A percentile compares a stretch with the other conserved stretches of the same genome.
phyloP scores from a whole-genome alignment of 2,888 invertebrate species.

The Agriopis marginaria region DNA sequence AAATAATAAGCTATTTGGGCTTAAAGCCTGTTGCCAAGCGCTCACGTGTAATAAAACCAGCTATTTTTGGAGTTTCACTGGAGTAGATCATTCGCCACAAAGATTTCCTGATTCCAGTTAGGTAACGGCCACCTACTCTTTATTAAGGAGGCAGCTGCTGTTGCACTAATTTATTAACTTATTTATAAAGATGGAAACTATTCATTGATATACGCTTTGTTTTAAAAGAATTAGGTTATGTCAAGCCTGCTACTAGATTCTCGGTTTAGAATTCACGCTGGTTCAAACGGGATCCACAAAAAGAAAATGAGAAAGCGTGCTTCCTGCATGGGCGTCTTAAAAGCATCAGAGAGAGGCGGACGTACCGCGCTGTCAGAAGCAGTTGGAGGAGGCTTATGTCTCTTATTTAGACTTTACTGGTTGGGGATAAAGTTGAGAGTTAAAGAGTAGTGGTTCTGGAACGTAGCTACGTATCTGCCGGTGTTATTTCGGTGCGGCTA shows the following conservation, averaged over 20 bases:
- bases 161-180: conserved; percentile 42
- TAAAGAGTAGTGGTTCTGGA: conserved; percentile 13
- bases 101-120: conserved; percentile 59
- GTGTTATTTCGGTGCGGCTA: conserved; percentile 64
- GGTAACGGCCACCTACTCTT: conserved; percentile 28
- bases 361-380: conserved; percentile 11
- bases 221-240: conserved; percentile 50
- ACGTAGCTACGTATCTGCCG: conserved; percentile 44
- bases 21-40: conserved; percentile 52
- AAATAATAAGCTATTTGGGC: conserved; percentile 45
- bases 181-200: conserved; percentile 37
- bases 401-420: conserved; percentile 32
- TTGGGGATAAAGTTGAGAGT: conserved; percentile 29
- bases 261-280: conserved; percentile 45
- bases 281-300: conserved; percentile 51
- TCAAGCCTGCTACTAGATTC: conserved; percentile 39
- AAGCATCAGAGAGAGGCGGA: conserved; percentile 38
- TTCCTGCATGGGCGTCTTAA: conserved; percentile 60
- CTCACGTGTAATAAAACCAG: conserved; percentile 53
- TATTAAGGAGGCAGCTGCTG: conserved; percentile 44
- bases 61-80: conserved; percentile 59
- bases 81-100: conserved; percentile 61
- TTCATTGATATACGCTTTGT: conserved; percentile 45
- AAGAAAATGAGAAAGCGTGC: conserved; percentile 58
- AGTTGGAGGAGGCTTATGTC: not conserved